phyloP scores from a whole-genome alignment of 37 sponge, comb jelly and placozoan species.

The Bolinopsis microptera region DNA sequence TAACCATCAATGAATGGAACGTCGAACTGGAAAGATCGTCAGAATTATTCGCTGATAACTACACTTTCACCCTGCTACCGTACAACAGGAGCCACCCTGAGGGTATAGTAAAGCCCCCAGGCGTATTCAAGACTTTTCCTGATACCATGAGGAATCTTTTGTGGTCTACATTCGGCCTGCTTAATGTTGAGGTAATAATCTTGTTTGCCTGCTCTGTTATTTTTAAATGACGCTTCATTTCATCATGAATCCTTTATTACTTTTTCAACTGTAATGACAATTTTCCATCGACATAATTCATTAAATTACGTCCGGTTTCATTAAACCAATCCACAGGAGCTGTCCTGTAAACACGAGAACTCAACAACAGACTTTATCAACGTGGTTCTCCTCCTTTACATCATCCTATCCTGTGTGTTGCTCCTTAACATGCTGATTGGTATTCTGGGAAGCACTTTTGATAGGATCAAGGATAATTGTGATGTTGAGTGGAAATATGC shows the following conservation, averaged over 20 bases:
- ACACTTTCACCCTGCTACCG: not conserved
- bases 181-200: not conserved
- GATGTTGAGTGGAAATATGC: constrained; percentile 50
- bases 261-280: too few species aligned
- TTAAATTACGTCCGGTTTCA: too few species aligned
- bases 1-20: not conserved
- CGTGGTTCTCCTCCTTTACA: not conserved
- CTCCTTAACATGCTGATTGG: constrained; percentile 49
- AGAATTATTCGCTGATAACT: not conserved
- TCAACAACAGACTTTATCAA: not conserved
- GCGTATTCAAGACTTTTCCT: not conserved
- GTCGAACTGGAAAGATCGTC: not conserved
- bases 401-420: not conserved
- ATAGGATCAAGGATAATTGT: constrained; percentile 48
- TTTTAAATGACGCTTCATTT: too few species aligned
- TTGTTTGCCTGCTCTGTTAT: too few species aligned
- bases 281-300: too few species aligned
- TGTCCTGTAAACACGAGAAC: not conserved
- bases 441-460: constrained; percentile 5
- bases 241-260: too few species aligned
- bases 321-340: too few species aligned
- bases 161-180: constrained; percentile 54
- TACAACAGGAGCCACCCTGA: not conserved
- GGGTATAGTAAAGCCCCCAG: not conserved
- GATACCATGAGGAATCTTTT: not conserved